phyloP scores from a whole-genome alignment of 2,113 vertebrate genomes.

The Anarhynchus alexandrinus region DNA sequence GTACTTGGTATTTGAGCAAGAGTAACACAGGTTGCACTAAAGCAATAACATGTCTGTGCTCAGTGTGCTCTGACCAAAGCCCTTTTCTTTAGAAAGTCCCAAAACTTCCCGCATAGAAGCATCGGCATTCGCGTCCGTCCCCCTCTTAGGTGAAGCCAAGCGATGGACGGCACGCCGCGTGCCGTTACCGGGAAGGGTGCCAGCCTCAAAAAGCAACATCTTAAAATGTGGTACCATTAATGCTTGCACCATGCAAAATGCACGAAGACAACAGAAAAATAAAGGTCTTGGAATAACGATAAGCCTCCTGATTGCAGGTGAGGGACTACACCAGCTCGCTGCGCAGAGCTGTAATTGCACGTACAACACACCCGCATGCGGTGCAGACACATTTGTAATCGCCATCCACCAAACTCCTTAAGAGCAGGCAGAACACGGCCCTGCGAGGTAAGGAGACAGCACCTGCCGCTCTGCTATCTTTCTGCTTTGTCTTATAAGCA shows the following conservation, averaged over 20 bases:
- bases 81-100: neutral
- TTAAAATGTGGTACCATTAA: neutral
- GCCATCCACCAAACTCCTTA: neutral
- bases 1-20: neutral
- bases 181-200: neutral
- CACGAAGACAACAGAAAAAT: neutral
- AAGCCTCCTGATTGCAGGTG: neutral
- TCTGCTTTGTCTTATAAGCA: constrained; percentile 44
- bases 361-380: neutral
- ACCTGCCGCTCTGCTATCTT: neutral
- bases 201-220: neutral
- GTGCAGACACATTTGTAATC: neutral
- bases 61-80: neutral
- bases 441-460: neutral
- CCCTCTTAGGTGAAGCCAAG: neutral
- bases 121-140: rapidly evolving
- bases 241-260: neutral
- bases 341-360: neutral
- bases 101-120: neutral
- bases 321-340: neutral
- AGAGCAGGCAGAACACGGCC: neutral
- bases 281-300: neutral
- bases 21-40: neutral
- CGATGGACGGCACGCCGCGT: rapidly evolving
- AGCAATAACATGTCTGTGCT: neutral